These are phyloP conservation scores for Neodon shergylaensis DNA, from an alignment of 2,113 vertebrate species.

Conservation along the genomic window DNA sequence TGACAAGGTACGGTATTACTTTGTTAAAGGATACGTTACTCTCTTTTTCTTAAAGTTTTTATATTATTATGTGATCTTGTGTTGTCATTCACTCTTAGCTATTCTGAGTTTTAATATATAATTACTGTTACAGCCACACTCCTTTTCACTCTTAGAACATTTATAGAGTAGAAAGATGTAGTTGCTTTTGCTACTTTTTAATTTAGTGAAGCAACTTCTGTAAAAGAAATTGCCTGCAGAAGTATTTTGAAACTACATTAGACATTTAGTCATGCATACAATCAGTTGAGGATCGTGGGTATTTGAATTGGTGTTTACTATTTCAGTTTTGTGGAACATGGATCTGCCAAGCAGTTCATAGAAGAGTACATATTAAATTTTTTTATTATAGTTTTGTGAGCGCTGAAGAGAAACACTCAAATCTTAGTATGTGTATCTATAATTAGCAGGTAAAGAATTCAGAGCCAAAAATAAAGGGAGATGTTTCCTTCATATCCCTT, in stretches of 20 bases:
- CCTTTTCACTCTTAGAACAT: conserved; percentile 13
- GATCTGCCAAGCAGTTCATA: neutral
- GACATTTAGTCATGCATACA: neutral
- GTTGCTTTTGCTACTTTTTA: conserved; percentile 42
- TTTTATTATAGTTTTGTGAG: conserved; percentile 2
- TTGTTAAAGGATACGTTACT: neutral
- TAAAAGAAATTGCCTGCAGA: neutral
- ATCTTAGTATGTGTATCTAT: conserved; percentile 4
- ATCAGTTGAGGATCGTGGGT: conserved; percentile 26
- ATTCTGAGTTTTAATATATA: conserved; percentile 16
- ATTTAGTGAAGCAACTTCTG: conserved; percentile 29
- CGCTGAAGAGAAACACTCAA: neutral
- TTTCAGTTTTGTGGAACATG: neutral
- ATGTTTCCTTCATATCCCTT: neutral
- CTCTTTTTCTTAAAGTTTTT: conserved; percentile 21
- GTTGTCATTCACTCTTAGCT: neutral
- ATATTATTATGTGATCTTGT: neutral
- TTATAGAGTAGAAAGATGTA: neutral
- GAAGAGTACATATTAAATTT: neutral
- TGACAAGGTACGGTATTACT: conserved; percentile 91
- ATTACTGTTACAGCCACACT: neutral
- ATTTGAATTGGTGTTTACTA: conserved; percentile 8
- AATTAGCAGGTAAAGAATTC: neutral
- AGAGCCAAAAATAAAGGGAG: neutral
- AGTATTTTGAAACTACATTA: conserved; percentile 23